Base-by-base conservation (phyloP, 2,797 vertebrate genomes). In the Clarias platycephalus region DNA sequence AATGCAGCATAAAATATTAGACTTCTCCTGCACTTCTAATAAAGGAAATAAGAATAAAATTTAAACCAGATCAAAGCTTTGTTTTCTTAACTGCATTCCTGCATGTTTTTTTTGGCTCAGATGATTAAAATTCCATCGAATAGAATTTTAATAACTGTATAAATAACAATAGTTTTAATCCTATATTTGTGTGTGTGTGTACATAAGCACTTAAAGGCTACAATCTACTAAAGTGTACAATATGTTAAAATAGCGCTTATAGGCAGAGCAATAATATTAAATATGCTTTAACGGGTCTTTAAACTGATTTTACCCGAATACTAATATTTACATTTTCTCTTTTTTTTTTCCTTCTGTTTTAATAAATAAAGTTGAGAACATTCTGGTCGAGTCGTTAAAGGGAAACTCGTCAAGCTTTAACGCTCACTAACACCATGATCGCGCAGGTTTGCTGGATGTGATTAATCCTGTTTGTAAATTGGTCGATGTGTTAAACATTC, bases 271-370 rank as follows among this genome's bases (percentile, higher is more conserved):
- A 8, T 31, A 53, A 60, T 44, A 60, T 71, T 20, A 78, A 37
- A 40, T 22, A 67, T 44, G 49, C 24, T 37, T 49, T 58, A 3
- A 22, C 37, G 7, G 53, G 15, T 70, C 7, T 53, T 68, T 58
- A 40, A 16, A 31, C n/a, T n/a, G 60, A 53, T 63, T 49, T 31
- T 34, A 53, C 8, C 13, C 28, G 49, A 31, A 22, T 53, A 53
- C 8, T 44, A 80, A 15, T 80, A 84, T 80, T 84, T 79, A 80
- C 83, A 84, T 58, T 49, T 31, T 26, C 5, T 40, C 9, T 82
- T 15, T 49, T 28, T 28, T 64, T 44, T 15, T 55, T 37, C 2
- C 3, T 15, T 15, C 37, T 12, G 44, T 49, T 49, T 53, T 53
- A 53, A 13, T 22, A 6, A 78, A 58, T 10, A 62, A 18, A 2